These are phyloP conservation scores for Microctonus brassicae DNA, from an alignment of 2,888 invertebrate species.

Conservation along the genomic window DNA sequence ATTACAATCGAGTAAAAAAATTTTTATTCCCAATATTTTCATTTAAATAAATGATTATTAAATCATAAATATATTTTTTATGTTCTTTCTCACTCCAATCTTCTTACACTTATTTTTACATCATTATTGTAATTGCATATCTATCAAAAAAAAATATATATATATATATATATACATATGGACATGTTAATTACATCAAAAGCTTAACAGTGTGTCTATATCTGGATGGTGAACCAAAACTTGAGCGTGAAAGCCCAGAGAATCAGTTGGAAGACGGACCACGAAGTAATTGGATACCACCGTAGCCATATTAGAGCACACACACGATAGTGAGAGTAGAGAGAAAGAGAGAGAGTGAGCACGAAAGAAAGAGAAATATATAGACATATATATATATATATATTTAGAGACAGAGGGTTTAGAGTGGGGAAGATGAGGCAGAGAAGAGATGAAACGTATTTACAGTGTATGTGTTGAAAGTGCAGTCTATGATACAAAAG, in stretches of 20 bases:
- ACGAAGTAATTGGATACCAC: conserved; percentile 66
- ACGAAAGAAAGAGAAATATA: too few species aligned
- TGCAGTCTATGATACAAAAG: neutral
- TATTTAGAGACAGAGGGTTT: too few species aligned
- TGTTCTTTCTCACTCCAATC: too few species aligned
- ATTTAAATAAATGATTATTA: too few species aligned
- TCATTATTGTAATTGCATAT: too few species aligned
- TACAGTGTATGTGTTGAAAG: neutral
- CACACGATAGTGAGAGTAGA: neutral
- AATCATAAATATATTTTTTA: too few species aligned
- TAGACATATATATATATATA: too few species aligned
- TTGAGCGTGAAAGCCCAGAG: conserved; percentile 1
- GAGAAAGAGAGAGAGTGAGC: too few species aligned
- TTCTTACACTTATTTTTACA: too few species aligned
- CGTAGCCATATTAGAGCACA: conserved; percentile 68
- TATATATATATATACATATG: conserved; percentile 31
- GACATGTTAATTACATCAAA: neutral
- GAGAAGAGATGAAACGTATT: neutral
- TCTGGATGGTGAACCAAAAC: conserved; percentile 4
- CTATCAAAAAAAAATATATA: too few species aligned
- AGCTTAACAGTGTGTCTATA: neutral
- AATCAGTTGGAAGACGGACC: conserved; percentile 46
- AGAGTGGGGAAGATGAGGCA: neutral
- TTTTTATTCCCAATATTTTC: too few species aligned
- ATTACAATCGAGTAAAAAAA: too few species aligned